Conservation (phyloP, 2,888 invertebrate genomes). For the Magallana nippona region DNA sequence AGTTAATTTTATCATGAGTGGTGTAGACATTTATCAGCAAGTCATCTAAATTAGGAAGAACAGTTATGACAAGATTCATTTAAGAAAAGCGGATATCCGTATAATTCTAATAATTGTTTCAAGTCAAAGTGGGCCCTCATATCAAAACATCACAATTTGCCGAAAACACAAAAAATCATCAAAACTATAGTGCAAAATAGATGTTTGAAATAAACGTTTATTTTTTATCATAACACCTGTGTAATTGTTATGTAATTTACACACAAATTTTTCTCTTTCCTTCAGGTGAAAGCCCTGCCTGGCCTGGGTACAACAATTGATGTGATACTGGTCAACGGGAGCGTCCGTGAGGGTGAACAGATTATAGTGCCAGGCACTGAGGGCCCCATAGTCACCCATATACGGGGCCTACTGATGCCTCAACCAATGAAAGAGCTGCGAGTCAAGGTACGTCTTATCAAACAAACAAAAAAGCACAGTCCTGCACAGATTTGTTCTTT, state of each 20-base stretch:
- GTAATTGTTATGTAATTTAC: too few species aligned
- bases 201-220: not conserved
- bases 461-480: not conserved
- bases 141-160: not conserved
- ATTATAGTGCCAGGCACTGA: constrained; percentile 98
- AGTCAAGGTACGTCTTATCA: constrained; percentile 85
- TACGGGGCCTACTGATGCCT: constrained; percentile 97
- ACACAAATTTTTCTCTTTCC: not conserved
- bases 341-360: constrained; percentile 94
- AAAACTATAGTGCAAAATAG: too few species aligned
- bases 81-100: too few species aligned
- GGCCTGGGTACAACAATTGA: constrained; percentile 97
- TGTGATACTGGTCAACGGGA: constrained; percentile 98
- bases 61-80: too few species aligned
- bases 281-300: constrained; percentile 93
- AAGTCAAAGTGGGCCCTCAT: not conserved
- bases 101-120: not conserved
- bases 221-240: not conserved
- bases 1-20: too few species aligned
- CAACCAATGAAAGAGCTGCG: constrained; percentile 98
- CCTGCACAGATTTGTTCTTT: not conserved
- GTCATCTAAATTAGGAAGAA: too few species aligned
- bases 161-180: not conserved
- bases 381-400: constrained; percentile 98
- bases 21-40: too few species aligned